Percentiles rank a stretch among this genome's conserved stretches.
Evolutionary conservation across 2,113 vertebrate genomes (phyloP).

Genomic region (Scortum barcoo): DNA sequence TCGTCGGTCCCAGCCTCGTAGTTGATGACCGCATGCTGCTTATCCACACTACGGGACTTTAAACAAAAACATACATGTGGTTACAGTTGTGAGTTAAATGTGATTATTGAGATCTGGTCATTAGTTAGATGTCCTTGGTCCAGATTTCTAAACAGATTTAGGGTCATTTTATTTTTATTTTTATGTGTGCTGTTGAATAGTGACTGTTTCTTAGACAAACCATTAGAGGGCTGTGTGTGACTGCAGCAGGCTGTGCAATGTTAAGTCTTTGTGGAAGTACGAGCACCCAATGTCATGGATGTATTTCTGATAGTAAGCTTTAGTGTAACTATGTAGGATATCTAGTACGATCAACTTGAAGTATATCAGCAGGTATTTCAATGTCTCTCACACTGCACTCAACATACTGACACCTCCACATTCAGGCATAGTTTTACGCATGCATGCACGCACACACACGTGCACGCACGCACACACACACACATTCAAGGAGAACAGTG

Average conservation of each 20-base stretch:
- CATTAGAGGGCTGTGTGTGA: constrained; percentile 14
- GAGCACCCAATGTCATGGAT: constrained; percentile 41
- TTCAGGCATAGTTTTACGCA: constrained; percentile 6
- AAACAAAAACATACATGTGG: constrained; percentile 57
- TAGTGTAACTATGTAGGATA: constrained; percentile 4
- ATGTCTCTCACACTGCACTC: not conserved
- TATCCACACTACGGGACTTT: constrained; percentile 97
- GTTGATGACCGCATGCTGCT: constrained; percentile 98
- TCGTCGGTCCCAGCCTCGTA: constrained; percentile 92
- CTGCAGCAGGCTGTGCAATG: not conserved
- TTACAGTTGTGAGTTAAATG: not conserved
- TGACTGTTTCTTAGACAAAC: constrained; percentile 27
- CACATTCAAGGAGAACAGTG: constrained; percentile 10
- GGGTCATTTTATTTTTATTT: not conserved
- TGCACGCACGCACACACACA: not conserved
- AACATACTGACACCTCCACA: constrained; percentile 14
- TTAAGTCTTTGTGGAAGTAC: constrained; percentile 10
- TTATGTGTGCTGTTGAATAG: not conserved
- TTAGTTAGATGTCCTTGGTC: not conserved
- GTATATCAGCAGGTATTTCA: constrained; percentile 45
- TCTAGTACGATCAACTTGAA: constrained; percentile 10
- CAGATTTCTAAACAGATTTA: not conserved
- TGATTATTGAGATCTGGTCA: not conserved
- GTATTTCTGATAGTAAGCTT: constrained; percentile 22
- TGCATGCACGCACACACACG: constrained; percentile 3